Percentiles rank a stretch among this genome's conserved stretches.
These are phyloP conservation scores for Ypsolopha scabrella DNA, from an alignment of 2,888 invertebrate genomes.

Conservation along the genomic window DNA sequence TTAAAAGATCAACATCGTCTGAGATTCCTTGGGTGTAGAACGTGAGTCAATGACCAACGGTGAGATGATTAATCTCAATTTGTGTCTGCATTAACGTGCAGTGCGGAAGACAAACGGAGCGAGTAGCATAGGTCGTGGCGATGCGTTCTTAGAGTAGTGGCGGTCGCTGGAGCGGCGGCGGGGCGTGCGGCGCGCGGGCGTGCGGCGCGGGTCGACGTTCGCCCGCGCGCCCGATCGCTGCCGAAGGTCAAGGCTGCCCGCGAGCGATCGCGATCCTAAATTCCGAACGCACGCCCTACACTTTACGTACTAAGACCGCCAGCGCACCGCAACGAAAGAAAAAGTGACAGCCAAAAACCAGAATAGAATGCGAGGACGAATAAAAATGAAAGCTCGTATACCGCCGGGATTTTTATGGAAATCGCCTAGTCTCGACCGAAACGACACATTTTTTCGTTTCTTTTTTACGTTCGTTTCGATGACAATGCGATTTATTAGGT, in stretches of 20 bases:
- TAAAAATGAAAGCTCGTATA: conserved; percentile 62
- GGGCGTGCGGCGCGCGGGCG: conserved; percentile 16
- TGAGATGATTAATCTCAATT: conserved; percentile 4
- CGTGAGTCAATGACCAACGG: neutral
- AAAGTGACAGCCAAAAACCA: conserved; percentile 66
- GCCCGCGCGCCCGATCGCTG: conserved; percentile 56
- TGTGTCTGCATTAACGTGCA: neutral
- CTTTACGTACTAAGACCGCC: neutral
- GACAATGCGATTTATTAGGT: too few species aligned
- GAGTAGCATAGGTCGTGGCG: conserved; percentile 15
- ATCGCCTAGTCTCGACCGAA: conserved; percentile 7
- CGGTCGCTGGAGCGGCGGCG: conserved; percentile 12
- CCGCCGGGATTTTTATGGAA: conserved; percentile 9
- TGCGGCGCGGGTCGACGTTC: conserved; percentile 48
- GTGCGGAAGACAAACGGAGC: conserved; percentile 20
- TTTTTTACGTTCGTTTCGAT: neutral
- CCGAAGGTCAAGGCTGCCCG: conserved; percentile 63
- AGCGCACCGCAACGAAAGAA: conserved; percentile 51
- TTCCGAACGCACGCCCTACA: conserved; percentile 14
- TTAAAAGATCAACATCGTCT: conserved; percentile 15
- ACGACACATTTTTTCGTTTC: neutral
- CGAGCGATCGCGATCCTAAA: conserved; percentile 42
- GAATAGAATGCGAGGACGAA: conserved; percentile 60
- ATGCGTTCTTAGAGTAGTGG: neutral
- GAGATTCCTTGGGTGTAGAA: neutral